Conservation (phyloP, 2,888 invertebrate species). For the Bugula neritina region DNA sequence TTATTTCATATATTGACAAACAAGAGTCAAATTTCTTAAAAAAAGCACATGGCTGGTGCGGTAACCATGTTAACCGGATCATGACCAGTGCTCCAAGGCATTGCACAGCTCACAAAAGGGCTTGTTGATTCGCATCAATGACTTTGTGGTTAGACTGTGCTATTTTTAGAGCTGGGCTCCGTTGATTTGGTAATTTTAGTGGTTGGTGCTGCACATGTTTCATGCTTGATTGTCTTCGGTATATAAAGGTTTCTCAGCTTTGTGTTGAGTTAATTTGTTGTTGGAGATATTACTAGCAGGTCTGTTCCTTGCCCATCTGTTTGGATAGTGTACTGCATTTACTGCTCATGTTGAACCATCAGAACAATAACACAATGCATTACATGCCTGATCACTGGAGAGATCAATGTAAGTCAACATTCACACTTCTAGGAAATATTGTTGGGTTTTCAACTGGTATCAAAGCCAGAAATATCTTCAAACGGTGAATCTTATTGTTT, state of each 20-base stretch:
- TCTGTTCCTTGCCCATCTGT: too few species aligned
- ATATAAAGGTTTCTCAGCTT: conserved; percentile 15
- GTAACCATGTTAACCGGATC: conserved; percentile 1
- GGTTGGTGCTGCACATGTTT: conserved; percentile 17
- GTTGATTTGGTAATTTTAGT: neutral
- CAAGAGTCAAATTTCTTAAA: conserved; percentile 26
- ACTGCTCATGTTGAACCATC: conserved; percentile 7
- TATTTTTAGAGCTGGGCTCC: conserved; percentile 25
- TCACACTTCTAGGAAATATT: too few species aligned
- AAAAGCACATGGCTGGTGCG: conserved; percentile 13
- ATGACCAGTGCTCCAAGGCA: neutral
- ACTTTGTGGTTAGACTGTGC: neutral
- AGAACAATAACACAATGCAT: neutral
- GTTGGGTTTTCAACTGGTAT: too few species aligned
- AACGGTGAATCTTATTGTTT: too few species aligned
- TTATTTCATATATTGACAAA: neutral
- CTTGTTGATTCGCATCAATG: conserved; percentile 17
- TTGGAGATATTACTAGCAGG: too few species aligned
- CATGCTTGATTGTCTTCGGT: conserved; percentile 13
- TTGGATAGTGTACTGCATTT: too few species aligned
- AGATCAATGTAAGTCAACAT: conserved; percentile 8
- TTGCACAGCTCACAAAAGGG: neutral
- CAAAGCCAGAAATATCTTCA: too few species aligned
- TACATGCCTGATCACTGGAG: neutral
- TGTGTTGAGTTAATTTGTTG: too few species aligned